A percentile compares a stretch with the other conserved stretches of the same genome.
Evolutionary conservation across 2,888 invertebrate species (phyloP).

Genomic region (Rhingia rostrata): DNA sequence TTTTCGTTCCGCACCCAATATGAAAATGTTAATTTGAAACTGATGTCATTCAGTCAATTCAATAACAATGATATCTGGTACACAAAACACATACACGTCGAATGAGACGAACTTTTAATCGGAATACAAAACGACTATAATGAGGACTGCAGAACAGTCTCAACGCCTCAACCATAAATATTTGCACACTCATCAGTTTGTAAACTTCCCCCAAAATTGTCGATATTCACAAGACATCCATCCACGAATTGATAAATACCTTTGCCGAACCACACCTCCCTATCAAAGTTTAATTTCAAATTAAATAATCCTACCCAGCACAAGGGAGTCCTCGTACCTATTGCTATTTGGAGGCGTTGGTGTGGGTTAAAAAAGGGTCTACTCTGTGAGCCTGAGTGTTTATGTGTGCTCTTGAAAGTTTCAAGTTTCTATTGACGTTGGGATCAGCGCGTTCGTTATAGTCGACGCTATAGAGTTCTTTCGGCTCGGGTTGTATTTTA

Average conservation of each 20-base stretch:
- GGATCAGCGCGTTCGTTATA: constrained; percentile 46
- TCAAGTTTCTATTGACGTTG: constrained; percentile 44
- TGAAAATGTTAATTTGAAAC: constrained; percentile 20
- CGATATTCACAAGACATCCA: constrained; percentile 48
- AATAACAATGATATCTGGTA: background rate
- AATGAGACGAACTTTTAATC: constrained; percentile 36
- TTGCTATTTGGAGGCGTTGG: background rate
- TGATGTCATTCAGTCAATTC: constrained; percentile 23
- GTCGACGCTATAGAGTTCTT: constrained; percentile 10
- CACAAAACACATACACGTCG: background rate
- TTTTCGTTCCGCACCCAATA: background rate
- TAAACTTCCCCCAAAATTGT: constrained; percentile 13
- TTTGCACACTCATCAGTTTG: constrained; percentile 3
- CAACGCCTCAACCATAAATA: constrained; percentile 36
- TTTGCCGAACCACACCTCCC: constrained; percentile 20
- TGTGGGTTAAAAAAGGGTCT: constrained; percentile 17
- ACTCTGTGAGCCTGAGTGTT: constrained; percentile 27
- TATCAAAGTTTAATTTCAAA: constrained; percentile 36
- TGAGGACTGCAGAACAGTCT: constrained; percentile 29
- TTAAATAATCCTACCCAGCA: constrained; percentile 39
- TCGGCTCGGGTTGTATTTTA: constrained; percentile 34
- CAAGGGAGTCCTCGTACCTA: background rate
- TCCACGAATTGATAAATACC: constrained; percentile 46
- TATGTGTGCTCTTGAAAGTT: constrained; percentile 57
- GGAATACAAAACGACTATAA: constrained; percentile 18